Evolutionary conservation across 2,888 invertebrate genomes (phyloP).

Genomic region (Phragmatobia fuliginosa): DNA sequence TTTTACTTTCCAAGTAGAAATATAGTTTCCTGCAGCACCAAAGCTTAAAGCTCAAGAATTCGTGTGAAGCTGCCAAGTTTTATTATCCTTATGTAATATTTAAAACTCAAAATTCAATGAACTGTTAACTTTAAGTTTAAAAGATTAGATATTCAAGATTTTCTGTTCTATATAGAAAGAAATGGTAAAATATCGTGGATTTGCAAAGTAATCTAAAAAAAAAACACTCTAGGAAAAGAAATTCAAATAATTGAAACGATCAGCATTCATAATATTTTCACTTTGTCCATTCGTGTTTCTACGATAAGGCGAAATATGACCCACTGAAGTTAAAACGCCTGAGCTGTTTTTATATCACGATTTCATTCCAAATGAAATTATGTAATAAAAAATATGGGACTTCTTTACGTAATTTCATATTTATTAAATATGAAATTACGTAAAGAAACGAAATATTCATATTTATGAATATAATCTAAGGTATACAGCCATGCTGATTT

Average conservation of each 20-base stretch:
- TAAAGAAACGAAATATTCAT: too few relatives aligned
- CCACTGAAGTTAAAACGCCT: not conserved
- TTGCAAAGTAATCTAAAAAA: not conserved
- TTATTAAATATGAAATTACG: not conserved
- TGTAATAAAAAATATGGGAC: not conserved
- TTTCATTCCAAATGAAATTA: not conserved
- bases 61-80: not conserved
- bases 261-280: not conserved
- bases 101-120: not conserved
- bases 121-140: not conserved
- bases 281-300: not conserved
- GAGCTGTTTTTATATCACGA: not conserved
- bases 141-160: not conserved
- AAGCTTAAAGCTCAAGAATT: constrained; percentile 1
- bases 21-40: constrained; percentile 3
- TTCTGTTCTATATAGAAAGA: not conserved
- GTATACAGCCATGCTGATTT: too few relatives aligned
- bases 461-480: not conserved
- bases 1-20: constrained; percentile 1
- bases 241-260: not conserved
- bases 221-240: not conserved
- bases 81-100: not conserved
- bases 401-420: not conserved
- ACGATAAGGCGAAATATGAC: not conserved
- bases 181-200: not conserved